Percentiles rank a stretch among this genome's conserved stretches.
phyloP scores from a whole-genome alignment of 2,888 invertebrate genomes.

The Papilio gigon region DNA sequence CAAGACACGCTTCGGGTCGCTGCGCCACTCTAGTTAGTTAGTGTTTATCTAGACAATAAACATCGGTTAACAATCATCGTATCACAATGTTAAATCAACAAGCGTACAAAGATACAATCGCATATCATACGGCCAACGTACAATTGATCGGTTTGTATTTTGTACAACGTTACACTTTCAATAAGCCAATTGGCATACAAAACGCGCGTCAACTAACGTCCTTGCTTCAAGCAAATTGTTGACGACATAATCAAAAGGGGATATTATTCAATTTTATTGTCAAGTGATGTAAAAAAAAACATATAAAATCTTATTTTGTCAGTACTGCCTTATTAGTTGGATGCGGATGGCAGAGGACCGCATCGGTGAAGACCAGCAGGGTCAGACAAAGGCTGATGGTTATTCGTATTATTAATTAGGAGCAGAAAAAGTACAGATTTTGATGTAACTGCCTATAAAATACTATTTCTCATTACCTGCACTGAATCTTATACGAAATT shows the following conservation, averaged over 20 bases:
- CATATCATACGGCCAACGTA: constrained; percentile 43
- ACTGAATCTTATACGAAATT: too few species aligned
- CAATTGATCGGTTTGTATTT: constrained; percentile 47
- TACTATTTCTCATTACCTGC: too few species aligned
- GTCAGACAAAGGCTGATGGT: too few species aligned
- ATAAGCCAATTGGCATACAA: constrained; percentile 64
- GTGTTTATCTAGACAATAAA: not conserved
- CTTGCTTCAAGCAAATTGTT: constrained; percentile 19
- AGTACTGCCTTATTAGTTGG: too few species aligned
- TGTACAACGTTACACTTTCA: constrained; percentile 57
- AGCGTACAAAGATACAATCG: constrained; percentile 34
- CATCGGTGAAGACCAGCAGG: too few species aligned
- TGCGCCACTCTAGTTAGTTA: not conserved
- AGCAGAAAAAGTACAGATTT: too few species aligned
- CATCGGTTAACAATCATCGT: constrained; percentile 22
- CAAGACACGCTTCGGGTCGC: too few species aligned
- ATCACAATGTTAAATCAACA: constrained; percentile 32
- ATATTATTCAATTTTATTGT: not conserved
- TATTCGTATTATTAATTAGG: too few species aligned
- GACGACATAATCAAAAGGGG: constrained; percentile 22
- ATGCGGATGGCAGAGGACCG: too few species aligned
- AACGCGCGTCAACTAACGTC: constrained; percentile 45
- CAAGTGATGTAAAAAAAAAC: not conserved
- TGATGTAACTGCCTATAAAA: too few species aligned
- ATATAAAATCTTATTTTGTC: not conserved